Evolutionary conservation across 1,140 invertebrate genomes (phyloP).

Genomic region (Tenebrio molitor): DNA sequence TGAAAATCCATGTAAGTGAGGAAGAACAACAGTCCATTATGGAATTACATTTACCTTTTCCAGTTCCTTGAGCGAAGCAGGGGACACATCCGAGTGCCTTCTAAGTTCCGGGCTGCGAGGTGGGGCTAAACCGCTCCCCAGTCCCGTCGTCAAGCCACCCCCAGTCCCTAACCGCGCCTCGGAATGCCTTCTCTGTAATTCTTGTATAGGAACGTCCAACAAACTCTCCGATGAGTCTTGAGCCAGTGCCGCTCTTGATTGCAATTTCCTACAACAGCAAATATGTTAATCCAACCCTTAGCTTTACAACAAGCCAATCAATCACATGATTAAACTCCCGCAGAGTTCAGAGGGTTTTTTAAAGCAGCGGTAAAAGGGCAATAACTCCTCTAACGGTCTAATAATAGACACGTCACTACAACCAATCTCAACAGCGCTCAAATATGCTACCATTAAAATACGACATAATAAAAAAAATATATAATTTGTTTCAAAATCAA

Average conservation of each 20-base stretch:
- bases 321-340: conserved; percentile 31
- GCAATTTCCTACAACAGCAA: conserved; percentile 74
- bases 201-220: conserved; percentile 82
- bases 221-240: conserved; percentile 86
- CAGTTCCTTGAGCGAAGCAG: conserved; percentile 85
- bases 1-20: conserved; percentile 24
- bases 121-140: conserved; percentile 76
- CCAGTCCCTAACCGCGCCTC: conserved; percentile 79
- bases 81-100: conserved; percentile 86
- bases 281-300: conserved; percentile 36
- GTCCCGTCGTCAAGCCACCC: conserved; percentile 65
- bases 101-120: conserved; percentile 83
- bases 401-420: conserved; percentile 6
- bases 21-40: conserved; percentile 34
- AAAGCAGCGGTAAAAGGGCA: conserved; percentile 5
- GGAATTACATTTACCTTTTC: conserved; percentile 75
- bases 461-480: not conserved
- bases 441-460: too few species aligned
- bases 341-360: conserved; percentile 11
- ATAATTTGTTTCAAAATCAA: too few species aligned
- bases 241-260: conserved; percentile 75
- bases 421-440: too few species aligned
- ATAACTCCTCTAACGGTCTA: not conserved
- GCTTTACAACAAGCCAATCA: conserved; percentile 34
- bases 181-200: conserved; percentile 82